phyloP scores from a whole-genome alignment of 2,888 invertebrate genomes.

The Heliconius sara region DNA sequence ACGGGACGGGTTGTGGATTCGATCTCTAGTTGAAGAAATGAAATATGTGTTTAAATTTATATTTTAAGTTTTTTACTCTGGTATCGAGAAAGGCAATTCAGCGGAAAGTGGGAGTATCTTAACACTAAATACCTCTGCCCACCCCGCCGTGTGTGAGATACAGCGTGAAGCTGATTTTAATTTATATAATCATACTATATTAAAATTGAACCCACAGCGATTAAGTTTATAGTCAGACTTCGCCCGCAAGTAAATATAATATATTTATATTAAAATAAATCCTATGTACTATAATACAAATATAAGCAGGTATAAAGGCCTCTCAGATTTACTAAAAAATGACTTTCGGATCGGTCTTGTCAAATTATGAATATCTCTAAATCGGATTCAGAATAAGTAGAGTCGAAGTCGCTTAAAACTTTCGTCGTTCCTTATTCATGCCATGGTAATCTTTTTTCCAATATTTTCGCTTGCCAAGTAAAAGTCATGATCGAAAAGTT shows the following conservation, averaged over 20 bases:
- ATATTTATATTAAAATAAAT: not conserved
- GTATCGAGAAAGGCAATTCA: too few relatives aligned
- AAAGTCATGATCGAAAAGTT: conserved; percentile 23
- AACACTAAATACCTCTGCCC: too few relatives aligned
- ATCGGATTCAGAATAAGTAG: conserved; percentile 42
- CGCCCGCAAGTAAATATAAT: not conserved
- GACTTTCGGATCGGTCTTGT: conserved; percentile 11
- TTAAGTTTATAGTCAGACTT: not conserved
- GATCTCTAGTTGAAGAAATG: too few relatives aligned
- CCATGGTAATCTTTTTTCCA: conserved; percentile 43
- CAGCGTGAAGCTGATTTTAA: too few relatives aligned
- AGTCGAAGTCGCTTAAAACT: conserved; percentile 43
- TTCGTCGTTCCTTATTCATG: conserved; percentile 43
- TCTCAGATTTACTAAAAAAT: not conserved
- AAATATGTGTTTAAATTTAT: too few relatives aligned
- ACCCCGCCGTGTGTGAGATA: too few relatives aligned
- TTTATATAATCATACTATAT: not conserved
- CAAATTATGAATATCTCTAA: conserved; percentile 45
- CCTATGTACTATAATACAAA: not conserved
- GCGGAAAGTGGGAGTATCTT: too few relatives aligned
- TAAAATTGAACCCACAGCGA: not conserved
- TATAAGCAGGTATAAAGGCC: not conserved
- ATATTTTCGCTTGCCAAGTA: conserved; percentile 34
- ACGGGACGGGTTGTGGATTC: too few relatives aligned
- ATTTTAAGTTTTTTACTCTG: too few relatives aligned